Percentiles rank a stretch among this genome's conserved stretches.
Evolutionary conservation across 2,797 vertebrate species (phyloP).

Genomic region (Gymnoscopelus microlampas): DNA sequence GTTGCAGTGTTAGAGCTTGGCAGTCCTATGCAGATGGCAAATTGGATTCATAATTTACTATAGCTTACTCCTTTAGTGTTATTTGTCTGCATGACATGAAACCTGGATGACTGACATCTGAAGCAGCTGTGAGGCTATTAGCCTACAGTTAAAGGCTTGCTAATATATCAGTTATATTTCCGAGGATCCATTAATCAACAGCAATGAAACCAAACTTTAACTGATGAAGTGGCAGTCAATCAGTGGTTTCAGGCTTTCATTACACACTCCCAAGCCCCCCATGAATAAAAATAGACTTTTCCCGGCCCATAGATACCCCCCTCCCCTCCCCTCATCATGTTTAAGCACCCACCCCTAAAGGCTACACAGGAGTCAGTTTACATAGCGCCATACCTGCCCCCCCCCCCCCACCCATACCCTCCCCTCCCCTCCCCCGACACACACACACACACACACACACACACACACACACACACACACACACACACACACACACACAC

Average conservation of each 20-base stretch:
- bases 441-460: too few relatives aligned
- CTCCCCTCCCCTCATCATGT: neutral
- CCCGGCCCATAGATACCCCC: neutral
- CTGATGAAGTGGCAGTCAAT: conserved; percentile 35
- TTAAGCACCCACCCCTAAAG: conserved; percentile 31
- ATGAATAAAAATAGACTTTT: conserved; percentile 6
- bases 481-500: too few relatives aligned
- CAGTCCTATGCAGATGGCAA: too few relatives aligned
- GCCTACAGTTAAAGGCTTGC: conserved; percentile 11
- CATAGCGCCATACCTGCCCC: conserved; percentile 64
- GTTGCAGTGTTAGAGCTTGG: too few relatives aligned
- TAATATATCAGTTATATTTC: conserved; percentile 41
- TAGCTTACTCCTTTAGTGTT: too few relatives aligned
- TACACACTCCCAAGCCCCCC: neutral
- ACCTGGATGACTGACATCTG: conserved; percentile 8
- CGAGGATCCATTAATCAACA: conserved; percentile 18
- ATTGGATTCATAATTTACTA: too few relatives aligned
- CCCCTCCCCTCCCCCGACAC: conserved; percentile 6
- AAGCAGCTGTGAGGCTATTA: conserved; percentile 10
- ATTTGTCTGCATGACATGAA: conserved; percentile 7
- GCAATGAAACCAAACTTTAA: conserved; percentile 10
- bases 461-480: too few relatives aligned
- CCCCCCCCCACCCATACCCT: too few relatives aligned
- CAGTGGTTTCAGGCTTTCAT: neutral
- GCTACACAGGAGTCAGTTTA: conserved; percentile 61